phyloP scores from a whole-genome alignment of 2,113 vertebrate genomes.

The Dolichallabes microphthalmus region DNA sequence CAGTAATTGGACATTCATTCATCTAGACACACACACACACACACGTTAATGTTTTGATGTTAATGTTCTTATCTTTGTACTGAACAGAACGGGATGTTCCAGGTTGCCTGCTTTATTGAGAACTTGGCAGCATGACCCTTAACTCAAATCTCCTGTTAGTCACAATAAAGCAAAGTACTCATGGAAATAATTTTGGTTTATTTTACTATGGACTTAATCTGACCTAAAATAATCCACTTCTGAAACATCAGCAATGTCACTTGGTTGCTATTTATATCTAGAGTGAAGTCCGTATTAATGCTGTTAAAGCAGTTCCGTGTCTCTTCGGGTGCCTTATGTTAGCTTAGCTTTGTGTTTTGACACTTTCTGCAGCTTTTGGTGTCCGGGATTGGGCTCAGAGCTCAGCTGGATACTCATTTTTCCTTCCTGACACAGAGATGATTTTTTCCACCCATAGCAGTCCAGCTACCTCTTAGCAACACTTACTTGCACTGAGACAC shows the following conservation, averaged over 20 bases:
- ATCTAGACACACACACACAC: not conserved
- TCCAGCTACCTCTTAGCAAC: not conserved
- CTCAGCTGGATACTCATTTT: slow-evolving; percentile 13
- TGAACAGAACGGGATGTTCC: slow-evolving; percentile 23
- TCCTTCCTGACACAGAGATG: slow-evolving; percentile 17
- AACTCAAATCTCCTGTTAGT: not conserved
- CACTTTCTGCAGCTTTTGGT: not conserved
- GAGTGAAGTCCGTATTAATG: not conserved
- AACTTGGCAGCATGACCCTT: not conserved
- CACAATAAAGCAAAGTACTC: not conserved
- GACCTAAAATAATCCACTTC: not conserved
- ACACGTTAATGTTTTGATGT: not conserved
- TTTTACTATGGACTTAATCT: not conserved
- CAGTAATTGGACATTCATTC: not conserved
- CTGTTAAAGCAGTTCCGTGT: slow-evolving; percentile 7
- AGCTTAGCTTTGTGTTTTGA: slow-evolving; percentile 11
- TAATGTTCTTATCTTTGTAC: not conserved
- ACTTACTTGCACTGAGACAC: not conserved
- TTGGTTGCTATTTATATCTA: not conserved
- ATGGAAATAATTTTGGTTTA: not conserved
- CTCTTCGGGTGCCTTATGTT: not conserved
- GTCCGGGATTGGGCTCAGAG: not conserved
- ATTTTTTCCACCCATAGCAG: slow-evolving; percentile 9
- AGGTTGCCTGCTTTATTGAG: not conserved
- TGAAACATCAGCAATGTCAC: not conserved